phyloP scores from a whole-genome alignment of 2,888 invertebrate genomes.

The Tenthredo distinguenda region DNA sequence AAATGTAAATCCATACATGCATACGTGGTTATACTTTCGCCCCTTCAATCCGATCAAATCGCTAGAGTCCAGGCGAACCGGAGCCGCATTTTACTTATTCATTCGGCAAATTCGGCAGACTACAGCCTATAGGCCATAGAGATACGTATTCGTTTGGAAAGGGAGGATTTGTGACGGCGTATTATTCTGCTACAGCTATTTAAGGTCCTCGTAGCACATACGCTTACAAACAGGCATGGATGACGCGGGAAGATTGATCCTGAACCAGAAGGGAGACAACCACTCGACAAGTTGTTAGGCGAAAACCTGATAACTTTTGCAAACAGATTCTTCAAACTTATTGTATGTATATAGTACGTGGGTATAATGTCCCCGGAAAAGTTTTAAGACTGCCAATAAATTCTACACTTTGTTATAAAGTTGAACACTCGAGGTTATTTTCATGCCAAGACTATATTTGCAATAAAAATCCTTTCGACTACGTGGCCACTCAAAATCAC shows the following conservation, averaged over 20 bases:
- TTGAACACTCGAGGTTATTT: background rate
- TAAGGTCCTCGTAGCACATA: background rate
- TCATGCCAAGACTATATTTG: background rate
- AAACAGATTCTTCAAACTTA: constrained; percentile 24
- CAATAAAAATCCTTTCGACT: background rate
- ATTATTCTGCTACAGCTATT: constrained; percentile 21
- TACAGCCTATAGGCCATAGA: constrained; percentile 65
- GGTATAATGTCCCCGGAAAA: background rate
- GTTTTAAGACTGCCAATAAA: background rate
- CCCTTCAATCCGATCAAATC: constrained; percentile 56
- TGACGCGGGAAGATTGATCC: constrained; percentile 21
- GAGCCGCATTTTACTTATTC: constrained; percentile 69
- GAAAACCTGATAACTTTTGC: constrained; percentile 23
- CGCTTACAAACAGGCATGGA: constrained; percentile 7
- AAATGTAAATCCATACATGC: background rate
- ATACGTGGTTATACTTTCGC: constrained; percentile 53
- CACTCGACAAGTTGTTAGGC: constrained; percentile 21
- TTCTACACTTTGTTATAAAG: background rate
- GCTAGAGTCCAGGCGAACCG: background rate
- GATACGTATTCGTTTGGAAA: constrained; percentile 32
- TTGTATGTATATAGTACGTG: background rate
- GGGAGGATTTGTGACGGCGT: constrained; percentile 63
- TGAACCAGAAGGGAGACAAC: constrained; percentile 1
- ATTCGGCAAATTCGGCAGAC: constrained; percentile 70
- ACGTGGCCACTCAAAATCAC: background rate